phyloP scores from a whole-genome alignment of 2,888 invertebrate species.

The Macrophya annulata region DNA sequence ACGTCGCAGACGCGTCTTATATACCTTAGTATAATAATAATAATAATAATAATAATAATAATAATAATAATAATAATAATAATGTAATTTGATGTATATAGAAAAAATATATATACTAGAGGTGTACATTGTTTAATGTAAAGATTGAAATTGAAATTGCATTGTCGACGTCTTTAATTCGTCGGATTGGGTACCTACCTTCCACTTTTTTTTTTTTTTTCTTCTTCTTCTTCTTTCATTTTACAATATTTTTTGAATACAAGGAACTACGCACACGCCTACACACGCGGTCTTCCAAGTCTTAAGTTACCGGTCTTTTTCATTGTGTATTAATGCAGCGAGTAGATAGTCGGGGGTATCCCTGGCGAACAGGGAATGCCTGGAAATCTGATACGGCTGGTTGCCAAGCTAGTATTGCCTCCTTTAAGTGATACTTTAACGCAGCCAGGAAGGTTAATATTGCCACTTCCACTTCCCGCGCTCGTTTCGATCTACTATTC shows the following conservation, averaged over 20 bases:
- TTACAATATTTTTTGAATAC: background rate
- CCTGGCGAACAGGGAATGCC: constrained; percentile 35
- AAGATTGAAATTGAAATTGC: background rate
- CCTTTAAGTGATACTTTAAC: constrained; percentile 56
- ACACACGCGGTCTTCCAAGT: constrained; percentile 21
- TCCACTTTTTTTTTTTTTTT: background rate
- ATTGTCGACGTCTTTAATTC: constrained; percentile 6
- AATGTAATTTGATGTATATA: background rate
- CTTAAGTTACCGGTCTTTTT: constrained; percentile 54
- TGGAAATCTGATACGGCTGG: constrained; percentile 53
- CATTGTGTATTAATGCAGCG: constrained; percentile 47
- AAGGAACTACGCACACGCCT: background rate
- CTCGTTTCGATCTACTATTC: constrained; percentile 50
- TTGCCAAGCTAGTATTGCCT: constrained; percentile 48
- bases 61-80: too few species aligned
- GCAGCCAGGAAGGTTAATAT: constrained; percentile 50
- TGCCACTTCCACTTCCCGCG: constrained; percentile 48
- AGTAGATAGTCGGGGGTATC: background rate
- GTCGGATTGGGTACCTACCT: background rate
- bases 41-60: too few species aligned
- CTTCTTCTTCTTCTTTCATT: background rate
- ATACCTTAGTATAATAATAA: background rate
- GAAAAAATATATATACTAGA: background rate
- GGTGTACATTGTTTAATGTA: background rate
- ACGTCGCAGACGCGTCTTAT: constrained; percentile 29